Conservation (phyloP, 1,140 invertebrate genomes). For the Hypothenemus hampei region DNA sequence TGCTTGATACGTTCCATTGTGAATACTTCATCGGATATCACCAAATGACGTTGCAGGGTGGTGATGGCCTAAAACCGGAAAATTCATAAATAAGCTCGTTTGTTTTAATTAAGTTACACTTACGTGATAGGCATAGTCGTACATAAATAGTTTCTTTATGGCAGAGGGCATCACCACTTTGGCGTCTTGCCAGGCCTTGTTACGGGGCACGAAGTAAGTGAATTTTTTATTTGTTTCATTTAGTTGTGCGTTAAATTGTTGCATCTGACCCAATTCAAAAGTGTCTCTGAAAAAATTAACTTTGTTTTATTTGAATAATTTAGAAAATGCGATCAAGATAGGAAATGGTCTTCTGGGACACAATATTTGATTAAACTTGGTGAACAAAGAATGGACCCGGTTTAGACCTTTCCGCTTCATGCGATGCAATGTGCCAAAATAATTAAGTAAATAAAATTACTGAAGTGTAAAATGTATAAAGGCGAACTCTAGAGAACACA, state of each 20-base stretch:
- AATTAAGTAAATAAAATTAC: constrained; percentile 9
- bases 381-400: constrained; percentile 6
- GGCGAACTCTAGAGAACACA: background rate
- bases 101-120: constrained; percentile 43
- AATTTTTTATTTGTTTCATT: constrained; percentile 72
- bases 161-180: constrained; percentile 66
- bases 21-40: constrained; percentile 64
- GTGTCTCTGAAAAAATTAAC: constrained; percentile 65
- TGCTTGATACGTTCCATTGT: constrained; percentile 73
- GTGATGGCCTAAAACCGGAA: constrained; percentile 58
- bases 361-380: constrained; percentile 4
- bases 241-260: constrained; percentile 72
- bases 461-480: background rate
- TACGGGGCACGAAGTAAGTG: constrained; percentile 87
- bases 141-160: constrained; percentile 79
- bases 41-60: constrained; percentile 76
- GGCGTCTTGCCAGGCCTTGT: constrained; percentile 78
- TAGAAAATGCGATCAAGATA: no score
- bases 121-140: constrained; percentile 75
- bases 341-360: no score
- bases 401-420: background rate
- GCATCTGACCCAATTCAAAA: constrained; percentile 64
- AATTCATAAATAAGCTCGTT: background rate
- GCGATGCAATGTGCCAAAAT: constrained; percentile 1
- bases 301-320: no score